A percentile compares a stretch with the other conserved stretches of the same genome.
Evolutionary conservation across 2,888 invertebrate species (phyloP).

Genomic region (Nycteola revayana): DNA sequence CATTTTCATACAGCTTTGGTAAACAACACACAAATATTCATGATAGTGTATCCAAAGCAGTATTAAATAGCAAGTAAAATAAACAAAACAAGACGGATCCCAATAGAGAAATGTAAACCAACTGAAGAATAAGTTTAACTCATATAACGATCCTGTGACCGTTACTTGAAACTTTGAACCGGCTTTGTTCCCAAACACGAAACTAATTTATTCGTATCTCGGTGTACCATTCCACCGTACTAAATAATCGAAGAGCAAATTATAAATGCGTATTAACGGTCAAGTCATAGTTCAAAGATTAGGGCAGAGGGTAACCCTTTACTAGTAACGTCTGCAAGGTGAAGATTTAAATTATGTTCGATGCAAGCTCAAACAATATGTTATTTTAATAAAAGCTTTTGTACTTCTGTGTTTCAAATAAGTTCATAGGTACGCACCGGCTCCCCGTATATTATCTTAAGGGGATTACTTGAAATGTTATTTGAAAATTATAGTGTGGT

Average conservation of each 20-base stretch:
- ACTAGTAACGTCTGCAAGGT: slow-evolving; percentile 56
- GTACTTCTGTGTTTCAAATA: too few relatives aligned
- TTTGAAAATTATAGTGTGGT: too few relatives aligned
- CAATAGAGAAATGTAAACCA: slow-evolving; percentile 50
- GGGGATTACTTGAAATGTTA: too few relatives aligned
- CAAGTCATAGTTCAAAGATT: slow-evolving; percentile 82
- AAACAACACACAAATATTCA: slow-evolving; percentile 6
- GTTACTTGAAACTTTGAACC: slow-evolving; percentile 74
- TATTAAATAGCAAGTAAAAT: slow-evolving; percentile 44
- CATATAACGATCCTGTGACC: slow-evolving; percentile 73
- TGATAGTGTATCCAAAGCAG: slow-evolving; percentile 24
- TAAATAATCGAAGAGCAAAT: slow-evolving; percentile 80
- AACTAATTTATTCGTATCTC: slow-evolving; percentile 81
- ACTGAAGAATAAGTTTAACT: slow-evolving; percentile 62
- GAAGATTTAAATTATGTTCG: slow-evolving; percentile 65
- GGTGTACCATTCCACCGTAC: slow-evolving; percentile 63
- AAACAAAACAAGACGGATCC: slow-evolving; percentile 57
- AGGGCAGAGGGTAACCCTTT: slow-evolving; percentile 78
- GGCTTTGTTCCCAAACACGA: slow-evolving; percentile 79
- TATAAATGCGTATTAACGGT: slow-evolving; percentile 82
- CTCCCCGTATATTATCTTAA: too few relatives aligned
- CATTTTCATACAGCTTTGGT: slow-evolving; percentile 1
- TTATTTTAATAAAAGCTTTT: slow-evolving; percentile 28
- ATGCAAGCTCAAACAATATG: slow-evolving; percentile 62
- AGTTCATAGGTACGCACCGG: too few relatives aligned